These are phyloP conservation scores for Parauchenoglanis ngamensis DNA, from an alignment of 2,797 vertebrate species.

Conservation along the genomic window DNA sequence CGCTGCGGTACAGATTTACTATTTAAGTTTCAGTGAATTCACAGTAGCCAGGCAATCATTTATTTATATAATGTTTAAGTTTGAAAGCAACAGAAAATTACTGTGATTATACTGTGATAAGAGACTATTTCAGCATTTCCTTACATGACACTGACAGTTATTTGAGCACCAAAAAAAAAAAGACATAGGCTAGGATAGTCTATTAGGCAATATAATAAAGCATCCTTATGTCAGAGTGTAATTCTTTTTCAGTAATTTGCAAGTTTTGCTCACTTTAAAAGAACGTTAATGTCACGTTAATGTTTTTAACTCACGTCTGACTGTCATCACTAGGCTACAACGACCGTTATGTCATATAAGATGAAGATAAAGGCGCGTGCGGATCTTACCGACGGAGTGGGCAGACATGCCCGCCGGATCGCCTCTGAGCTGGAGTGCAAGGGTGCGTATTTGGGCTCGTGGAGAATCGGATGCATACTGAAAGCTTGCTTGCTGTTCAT, in stretches of 20 bases:
- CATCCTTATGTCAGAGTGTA: neutral
- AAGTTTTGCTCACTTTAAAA: neutral
- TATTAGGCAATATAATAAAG: neutral
- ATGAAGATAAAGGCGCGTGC: neutral
- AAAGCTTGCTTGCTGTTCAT: slow-evolving; percentile 96
- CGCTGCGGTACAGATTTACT: neutral
- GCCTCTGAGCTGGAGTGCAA: slow-evolving; percentile 90
- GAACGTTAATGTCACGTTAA: neutral
- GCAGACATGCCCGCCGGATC: slow-evolving; percentile 87
- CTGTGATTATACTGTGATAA: too few species aligned
- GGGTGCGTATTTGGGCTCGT: slow-evolving; percentile 88
- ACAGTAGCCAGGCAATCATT: neutral
- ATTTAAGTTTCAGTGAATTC: neutral
- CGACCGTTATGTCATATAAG: neutral
- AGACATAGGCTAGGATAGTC: neutral
- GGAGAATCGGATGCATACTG: slow-evolving; percentile 90
- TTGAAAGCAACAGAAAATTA: neutral
- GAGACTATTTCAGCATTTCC: neutral
- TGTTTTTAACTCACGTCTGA: neutral
- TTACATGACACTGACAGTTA: too few species aligned
- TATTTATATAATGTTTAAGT: neutral
- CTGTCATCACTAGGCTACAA: neutral
- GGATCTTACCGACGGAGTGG: slow-evolving; percentile 83
- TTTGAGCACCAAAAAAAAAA: neutral
- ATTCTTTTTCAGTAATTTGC: neutral